A percentile compares a stretch with the other conserved stretches of the same genome.
phyloP scores from a whole-genome alignment of 1,140 invertebrate species.

The Neodiprion virginianus region DNA sequence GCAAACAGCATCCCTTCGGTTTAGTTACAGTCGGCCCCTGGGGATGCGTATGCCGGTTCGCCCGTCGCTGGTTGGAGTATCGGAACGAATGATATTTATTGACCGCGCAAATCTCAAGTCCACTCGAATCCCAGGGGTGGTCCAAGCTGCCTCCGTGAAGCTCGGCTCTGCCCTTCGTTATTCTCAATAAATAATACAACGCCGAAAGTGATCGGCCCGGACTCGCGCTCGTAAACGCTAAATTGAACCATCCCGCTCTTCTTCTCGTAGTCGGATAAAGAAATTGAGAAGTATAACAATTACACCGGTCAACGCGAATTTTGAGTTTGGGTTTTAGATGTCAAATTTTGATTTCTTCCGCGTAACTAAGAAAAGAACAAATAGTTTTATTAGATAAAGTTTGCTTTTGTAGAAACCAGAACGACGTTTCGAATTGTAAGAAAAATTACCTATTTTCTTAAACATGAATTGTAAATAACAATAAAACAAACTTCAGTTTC shows the following conservation, averaged over 20 bases:
- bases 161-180: constrained; percentile 12
- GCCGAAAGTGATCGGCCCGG: constrained; percentile 27
- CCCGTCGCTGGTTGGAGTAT: constrained; percentile 42
- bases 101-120: constrained; percentile 55
- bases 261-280: constrained; percentile 19
- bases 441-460: no score
- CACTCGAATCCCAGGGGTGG: constrained; percentile 57
- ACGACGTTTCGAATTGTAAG: no score
- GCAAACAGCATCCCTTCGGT: constrained; percentile 40
- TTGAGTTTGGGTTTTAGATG: no score
- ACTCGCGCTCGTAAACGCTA: constrained; percentile 43
- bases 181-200: constrained; percentile 48
- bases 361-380: no score
- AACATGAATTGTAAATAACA: no score
- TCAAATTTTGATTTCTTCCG: no score
- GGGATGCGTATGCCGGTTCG: constrained; percentile 22
- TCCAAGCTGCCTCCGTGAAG: constrained; percentile 32
- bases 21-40: constrained; percentile 45
- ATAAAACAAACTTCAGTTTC: no score
- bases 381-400: no score
- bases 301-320: no score
- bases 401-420: no score
- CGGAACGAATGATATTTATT: constrained; percentile 62
- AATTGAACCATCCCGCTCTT: constrained; percentile 33
- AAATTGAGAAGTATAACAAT: constrained; percentile 5